Percentiles rank a stretch among this genome's conserved stretches.
Conservation (phyloP, 2,888 invertebrate species). For the Bombylius discolor region DNA sequence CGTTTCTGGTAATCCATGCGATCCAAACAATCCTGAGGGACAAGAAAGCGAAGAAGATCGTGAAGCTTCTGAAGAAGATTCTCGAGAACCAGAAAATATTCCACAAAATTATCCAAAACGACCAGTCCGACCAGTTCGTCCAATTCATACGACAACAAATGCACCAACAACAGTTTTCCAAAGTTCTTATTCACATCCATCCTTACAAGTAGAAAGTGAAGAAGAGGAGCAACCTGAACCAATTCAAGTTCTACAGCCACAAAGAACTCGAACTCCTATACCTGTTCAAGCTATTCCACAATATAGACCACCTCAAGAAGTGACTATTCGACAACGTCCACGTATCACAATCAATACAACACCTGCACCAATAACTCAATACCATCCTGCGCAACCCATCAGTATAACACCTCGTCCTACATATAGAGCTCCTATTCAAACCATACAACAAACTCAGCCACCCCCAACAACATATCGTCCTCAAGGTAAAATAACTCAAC, state of each 20-base stretch:
- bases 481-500: conserved; percentile 47
- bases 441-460: conserved; percentile 37
- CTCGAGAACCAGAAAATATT: conserved; percentile 44
- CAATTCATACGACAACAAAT: conserved; percentile 36
- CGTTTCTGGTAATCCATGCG: conserved; percentile 74
- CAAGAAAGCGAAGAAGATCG: conserved; percentile 43
- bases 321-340: conserved; percentile 27
- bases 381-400: conserved; percentile 39
- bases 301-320: conserved; percentile 10
- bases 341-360: conserved; percentile 38
- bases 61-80: conserved; percentile 40
- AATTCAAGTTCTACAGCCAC: conserved; percentile 35
- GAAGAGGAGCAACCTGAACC: conserved; percentile 46
- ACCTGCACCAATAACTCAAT: conserved; percentile 32
- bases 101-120: conserved; percentile 50
- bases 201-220: conserved; percentile 40
- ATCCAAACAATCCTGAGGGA: conserved; percentile 65
- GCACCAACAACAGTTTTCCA: conserved; percentile 58
- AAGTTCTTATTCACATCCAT: conserved; percentile 44
- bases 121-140: conserved; percentile 38
- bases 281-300: conserved; percentile 19
- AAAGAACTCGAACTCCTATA: conserved; percentile 30
- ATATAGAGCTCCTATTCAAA: conserved; percentile 36
- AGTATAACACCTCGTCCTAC: conserved; percentile 49
- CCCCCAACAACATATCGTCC: conserved; percentile 56